Conservation (phyloP, 2,888 invertebrate genomes). For the Lycocerus yunnanus region DNA sequence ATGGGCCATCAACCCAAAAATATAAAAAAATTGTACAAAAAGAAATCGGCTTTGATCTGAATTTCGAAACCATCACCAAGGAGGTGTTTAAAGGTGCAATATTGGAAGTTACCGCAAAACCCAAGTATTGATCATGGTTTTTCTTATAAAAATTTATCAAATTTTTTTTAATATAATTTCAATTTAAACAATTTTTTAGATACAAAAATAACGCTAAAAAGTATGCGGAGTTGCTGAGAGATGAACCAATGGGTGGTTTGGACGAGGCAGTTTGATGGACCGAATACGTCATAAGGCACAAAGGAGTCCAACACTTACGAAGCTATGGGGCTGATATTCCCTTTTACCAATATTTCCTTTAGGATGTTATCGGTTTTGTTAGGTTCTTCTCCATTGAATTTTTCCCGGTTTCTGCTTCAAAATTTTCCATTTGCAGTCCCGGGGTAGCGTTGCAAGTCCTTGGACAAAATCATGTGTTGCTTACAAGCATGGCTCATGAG, state of each 20-base stretch:
- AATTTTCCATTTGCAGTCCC: no score
- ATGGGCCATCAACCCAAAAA: conserved; percentile 38
- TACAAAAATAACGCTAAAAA: not conserved
- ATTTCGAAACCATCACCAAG: conserved; percentile 31
- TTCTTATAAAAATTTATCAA: not conserved
- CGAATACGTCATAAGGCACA: not conserved
- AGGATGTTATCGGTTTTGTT: not conserved
- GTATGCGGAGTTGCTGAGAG: not conserved
- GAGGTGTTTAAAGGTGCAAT: conserved; percentile 36
- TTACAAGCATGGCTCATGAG: no score
- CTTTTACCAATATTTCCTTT: not conserved
- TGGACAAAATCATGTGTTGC: no score
- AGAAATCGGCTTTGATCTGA: conserved; percentile 34
- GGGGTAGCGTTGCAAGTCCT: no score
- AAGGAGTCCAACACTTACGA: not conserved
- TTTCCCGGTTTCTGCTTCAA: no score
- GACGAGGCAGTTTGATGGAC: not conserved
- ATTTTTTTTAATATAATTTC: no score
- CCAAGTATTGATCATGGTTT: conserved; percentile 28
- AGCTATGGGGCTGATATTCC: not conserved
- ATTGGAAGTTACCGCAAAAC: conserved; percentile 39
- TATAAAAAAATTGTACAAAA: conserved; percentile 31
- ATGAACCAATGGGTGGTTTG: not conserved
- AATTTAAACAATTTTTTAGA: no score
- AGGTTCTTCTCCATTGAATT: no score